These are phyloP conservation scores for Acrocyrtus sp. DNA, from an alignment of 2,888 invertebrate genomes.

Conservation along the genomic window DNA sequence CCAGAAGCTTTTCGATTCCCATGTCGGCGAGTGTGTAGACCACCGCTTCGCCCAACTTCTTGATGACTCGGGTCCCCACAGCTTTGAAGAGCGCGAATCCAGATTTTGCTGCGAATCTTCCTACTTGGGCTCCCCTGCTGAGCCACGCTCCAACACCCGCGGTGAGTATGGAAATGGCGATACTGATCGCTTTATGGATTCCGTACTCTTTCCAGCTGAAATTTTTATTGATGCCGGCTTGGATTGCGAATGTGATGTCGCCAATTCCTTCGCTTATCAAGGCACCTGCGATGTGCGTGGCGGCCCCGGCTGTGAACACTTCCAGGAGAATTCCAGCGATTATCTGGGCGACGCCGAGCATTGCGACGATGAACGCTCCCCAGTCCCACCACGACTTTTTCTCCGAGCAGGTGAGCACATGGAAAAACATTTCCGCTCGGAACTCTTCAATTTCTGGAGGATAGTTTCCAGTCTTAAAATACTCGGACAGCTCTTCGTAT, in stretches of 20 bases:
- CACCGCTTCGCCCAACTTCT: not conserved
- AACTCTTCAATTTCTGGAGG: slow-evolving; percentile 8
- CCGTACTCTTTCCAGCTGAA: slow-evolving; percentile 61
- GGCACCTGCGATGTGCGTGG: slow-evolving; percentile 53
- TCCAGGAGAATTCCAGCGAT: slow-evolving; percentile 55
- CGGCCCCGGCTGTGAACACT: slow-evolving; percentile 47
- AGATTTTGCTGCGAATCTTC: not conserved
- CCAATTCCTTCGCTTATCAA: slow-evolving; percentile 62
- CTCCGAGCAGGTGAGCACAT: not conserved
- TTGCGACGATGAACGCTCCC: not conserved
- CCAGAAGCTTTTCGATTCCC: not conserved
- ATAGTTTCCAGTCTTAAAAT: slow-evolving; percentile 5
- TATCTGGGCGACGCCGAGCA: slow-evolving; percentile 60
- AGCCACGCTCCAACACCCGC: slow-evolving; percentile 32
- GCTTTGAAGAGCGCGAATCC: not conserved
- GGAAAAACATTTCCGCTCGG: slow-evolving; percentile 2
- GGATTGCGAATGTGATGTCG: slow-evolving; percentile 61
- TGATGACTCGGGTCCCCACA: not conserved
- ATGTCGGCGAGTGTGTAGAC: slow-evolving; percentile 1
- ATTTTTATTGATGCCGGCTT: slow-evolving; percentile 48
- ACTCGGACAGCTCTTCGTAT: not conserved
- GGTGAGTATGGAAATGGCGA: slow-evolving; percentile 44
- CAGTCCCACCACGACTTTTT: not conserved
- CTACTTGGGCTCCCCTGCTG: slow-evolving; percentile 29
- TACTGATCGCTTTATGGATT: slow-evolving; percentile 48